Evolutionary conservation across 2,888 invertebrate species (phyloP).

Genomic region (Drosophila meridiana): DNA sequence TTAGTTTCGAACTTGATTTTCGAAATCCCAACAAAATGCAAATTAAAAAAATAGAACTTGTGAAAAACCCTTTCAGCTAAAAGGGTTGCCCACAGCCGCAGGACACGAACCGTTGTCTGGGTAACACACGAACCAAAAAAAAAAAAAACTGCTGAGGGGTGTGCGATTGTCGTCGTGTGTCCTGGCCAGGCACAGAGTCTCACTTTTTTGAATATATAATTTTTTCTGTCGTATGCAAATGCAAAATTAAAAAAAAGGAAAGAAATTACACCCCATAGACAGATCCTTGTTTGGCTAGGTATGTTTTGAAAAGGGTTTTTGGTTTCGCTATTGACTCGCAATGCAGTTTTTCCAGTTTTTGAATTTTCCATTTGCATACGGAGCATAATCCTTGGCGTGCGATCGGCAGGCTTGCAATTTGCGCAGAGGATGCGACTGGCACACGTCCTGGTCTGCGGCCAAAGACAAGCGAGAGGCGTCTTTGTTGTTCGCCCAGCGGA

Average conservation of each 20-base stretch:
- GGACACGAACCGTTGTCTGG: constrained; percentile 71
- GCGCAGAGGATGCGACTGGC: constrained; percentile 66
- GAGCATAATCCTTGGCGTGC: constrained; percentile 56
- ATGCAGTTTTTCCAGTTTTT: constrained; percentile 43
- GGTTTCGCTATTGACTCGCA: constrained; percentile 54
- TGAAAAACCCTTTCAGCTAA: constrained; percentile 76
- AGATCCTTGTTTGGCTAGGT: constrained; percentile 34
- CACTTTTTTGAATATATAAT: constrained; percentile 66
- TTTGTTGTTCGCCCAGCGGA: constrained; percentile 61
- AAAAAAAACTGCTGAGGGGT: constrained; percentile 58
- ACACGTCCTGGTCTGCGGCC: constrained; percentile 62
- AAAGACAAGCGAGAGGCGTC: constrained; percentile 32
- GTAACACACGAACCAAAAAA: constrained; percentile 59
- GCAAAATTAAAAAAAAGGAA: constrained; percentile 27
- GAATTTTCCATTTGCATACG: constrained; percentile 57
- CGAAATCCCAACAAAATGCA: constrained; percentile 82
- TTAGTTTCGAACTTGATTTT: constrained; percentile 78
- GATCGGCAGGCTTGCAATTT: constrained; percentile 63
- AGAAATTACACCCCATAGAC: constrained; percentile 59
- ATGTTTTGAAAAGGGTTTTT: constrained; percentile 65
- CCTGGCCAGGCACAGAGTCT: constrained; percentile 79
- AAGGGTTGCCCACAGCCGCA: constrained; percentile 82
- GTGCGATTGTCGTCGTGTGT: constrained; percentile 70
- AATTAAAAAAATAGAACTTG: constrained; percentile 79
- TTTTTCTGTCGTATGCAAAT: constrained; percentile 73